Conservation (phyloP, 2,797 vertebrate species). For the Orestias chungarensis region DNA sequence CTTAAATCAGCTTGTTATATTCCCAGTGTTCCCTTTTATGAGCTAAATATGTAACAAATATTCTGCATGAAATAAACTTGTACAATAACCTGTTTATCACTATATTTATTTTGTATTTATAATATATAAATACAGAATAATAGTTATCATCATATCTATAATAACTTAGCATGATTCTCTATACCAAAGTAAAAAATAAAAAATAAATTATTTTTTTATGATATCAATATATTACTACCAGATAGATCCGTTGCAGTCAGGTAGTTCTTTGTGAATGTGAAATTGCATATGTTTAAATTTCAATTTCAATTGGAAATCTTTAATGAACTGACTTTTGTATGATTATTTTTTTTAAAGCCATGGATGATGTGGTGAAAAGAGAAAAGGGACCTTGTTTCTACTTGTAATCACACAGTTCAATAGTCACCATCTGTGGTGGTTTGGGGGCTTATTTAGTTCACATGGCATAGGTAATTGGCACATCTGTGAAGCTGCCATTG, state of each 20-base stretch:
- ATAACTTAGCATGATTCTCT: not conserved
- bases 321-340: not conserved
- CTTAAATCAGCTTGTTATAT: not conserved
- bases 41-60: not conserved
- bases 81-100: not conserved
- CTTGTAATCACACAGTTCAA: slow-evolving; percentile 4
- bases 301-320: too few relatives aligned
- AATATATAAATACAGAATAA: too few relatives aligned
- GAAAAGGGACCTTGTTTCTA: not conserved
- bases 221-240: not conserved
- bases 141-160: too few relatives aligned
- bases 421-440: slow-evolving; percentile 5
- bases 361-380: not conserved
- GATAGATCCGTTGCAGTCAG: not conserved
- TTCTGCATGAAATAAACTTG: too few relatives aligned
- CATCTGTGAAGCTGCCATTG: not conserved
- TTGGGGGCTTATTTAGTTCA: not conserved
- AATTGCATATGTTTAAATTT: not conserved
- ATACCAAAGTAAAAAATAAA: not conserved
- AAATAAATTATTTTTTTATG: not conserved
- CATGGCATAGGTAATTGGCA: not conserved
- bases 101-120: not conserved
- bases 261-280: not conserved
- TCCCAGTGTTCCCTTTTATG: not conserved
- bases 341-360: not conserved